A percentile compares a stretch with the other conserved stretches of the same genome.
Evolutionary conservation across 2,888 invertebrate species (phyloP).

Genomic region (Bibio marci): DNA sequence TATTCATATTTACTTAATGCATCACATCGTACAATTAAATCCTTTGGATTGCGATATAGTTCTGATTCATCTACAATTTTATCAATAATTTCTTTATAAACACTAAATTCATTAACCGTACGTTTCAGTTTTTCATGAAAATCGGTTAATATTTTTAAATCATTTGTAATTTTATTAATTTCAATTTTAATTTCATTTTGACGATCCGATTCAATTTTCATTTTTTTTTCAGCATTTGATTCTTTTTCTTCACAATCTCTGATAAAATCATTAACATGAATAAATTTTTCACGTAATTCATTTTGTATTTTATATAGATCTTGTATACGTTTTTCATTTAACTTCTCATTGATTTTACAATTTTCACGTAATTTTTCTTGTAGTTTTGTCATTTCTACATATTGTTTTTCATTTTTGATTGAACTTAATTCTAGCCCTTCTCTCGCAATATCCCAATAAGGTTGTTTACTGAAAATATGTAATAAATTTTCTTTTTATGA

Average conservation of each 20-base stretch:
- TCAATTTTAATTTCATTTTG: slow-evolving; percentile 16
- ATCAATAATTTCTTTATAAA: slow-evolving; percentile 22
- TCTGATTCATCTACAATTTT: slow-evolving; percentile 21
- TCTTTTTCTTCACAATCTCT: slow-evolving; percentile 25
- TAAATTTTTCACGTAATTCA: slow-evolving; percentile 21
- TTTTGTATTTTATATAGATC: slow-evolving; percentile 20
- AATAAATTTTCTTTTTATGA: too few species aligned
- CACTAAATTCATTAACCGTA: slow-evolving; percentile 21
- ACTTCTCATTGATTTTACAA: slow-evolving; percentile 16
- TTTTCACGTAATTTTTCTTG: slow-evolving; percentile 21
- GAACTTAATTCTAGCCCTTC: slow-evolving; percentile 23
- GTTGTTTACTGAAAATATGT: slow-evolving; percentile 19
- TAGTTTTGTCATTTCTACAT: slow-evolving; percentile 18
- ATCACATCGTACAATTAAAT: slow-evolving; percentile 26
- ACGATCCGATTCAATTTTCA: slow-evolving; percentile 17
- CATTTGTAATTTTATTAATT: slow-evolving; percentile 15
- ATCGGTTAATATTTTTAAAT: slow-evolving; percentile 14
- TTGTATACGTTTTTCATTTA: slow-evolving; percentile 19
- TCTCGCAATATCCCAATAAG: slow-evolving; percentile 25
- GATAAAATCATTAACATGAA: slow-evolving; percentile 24
- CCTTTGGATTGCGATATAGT: slow-evolving; percentile 13
- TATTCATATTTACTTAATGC: slow-evolving; percentile 20
- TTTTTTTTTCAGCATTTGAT: slow-evolving; percentile 18
- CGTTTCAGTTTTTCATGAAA: slow-evolving; percentile 19
- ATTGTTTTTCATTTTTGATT: slow-evolving; percentile 23